Evolutionary conservation across 2,797 vertebrate genomes (phyloP), one percentile per base, ranked within the genome.

Genomic region (Coregonus ussuriensis): DNA sequence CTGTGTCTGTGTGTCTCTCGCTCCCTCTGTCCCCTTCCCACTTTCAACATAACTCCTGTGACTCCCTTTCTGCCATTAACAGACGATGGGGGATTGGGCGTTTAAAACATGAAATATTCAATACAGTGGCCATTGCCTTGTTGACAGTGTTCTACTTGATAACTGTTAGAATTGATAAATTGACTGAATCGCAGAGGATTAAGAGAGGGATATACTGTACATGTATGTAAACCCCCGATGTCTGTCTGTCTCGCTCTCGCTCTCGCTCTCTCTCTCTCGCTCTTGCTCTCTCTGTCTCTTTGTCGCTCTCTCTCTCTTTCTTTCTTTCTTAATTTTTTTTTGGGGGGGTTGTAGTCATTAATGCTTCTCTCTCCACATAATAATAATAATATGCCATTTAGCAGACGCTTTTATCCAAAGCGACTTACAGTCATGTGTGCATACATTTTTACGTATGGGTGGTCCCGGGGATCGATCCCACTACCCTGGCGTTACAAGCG

Each of bases 51-150:
- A 16, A 31, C 81, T 81, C 72, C 47, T 47, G 70, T 75, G 72
- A 63, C 78, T 71, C n/a, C 70, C 74, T 41, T 63, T 71, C 29
- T 51, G 70, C 53, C 71, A 73, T 41, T 56, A 76, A 74, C 69
- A 56, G 63, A 66, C 18, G 51, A 35, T 33, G 71, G 71, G 33
- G 18, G 16, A n/a, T 51, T 5, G 74, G 67, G n/a, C 35, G 63
- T 54, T 62, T 66, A 31, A 52, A 31, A 52, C 74, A 56, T 33
- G 29, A 68, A 62, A n/a, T 33, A 16, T 0, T 21, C 14, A 63
- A 16, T 74, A 15, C 15, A 63, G 21, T 63, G 59, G 7, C 7
- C n/a, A 25, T 25, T 63, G 11, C 3, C 59, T 29, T 25, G 21
- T 29, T 63, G 59, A 18, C 59, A 25, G 2, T 63, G 59, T 29